A percentile compares a stretch with the other conserved stretches of the same genome.
Evolutionary conservation across 2,797 vertebrate species (phyloP).

Genomic region (Pelobates cultripes): DNA sequence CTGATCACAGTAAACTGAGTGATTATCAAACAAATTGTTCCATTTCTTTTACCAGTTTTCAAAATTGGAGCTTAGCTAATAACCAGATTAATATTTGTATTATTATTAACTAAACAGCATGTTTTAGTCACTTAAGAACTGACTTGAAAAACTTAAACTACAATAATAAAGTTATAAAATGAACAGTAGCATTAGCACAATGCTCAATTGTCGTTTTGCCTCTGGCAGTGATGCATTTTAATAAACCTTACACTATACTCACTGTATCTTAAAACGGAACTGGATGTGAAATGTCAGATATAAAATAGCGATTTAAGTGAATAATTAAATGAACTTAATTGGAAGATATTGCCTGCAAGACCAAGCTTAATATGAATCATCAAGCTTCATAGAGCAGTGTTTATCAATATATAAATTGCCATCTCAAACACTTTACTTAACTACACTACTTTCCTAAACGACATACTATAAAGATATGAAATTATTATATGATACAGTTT

Average conservation of each 20-base stretch:
- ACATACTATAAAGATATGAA: conserved; percentile 27
- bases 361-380: conserved; percentile 9
- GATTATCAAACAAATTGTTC: too few species aligned
- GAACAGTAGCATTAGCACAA: too few species aligned
- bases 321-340: conserved; percentile 11
- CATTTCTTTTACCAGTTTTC: too few species aligned
- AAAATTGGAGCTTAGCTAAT: too few species aligned
- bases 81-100: too few species aligned
- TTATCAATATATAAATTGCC: conserved; percentile 31
- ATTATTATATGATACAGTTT: conserved; percentile 42
- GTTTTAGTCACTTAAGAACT: too few species aligned
- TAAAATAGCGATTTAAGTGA: background rate
- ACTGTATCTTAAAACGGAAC: background rate
- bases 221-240: background rate
- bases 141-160: too few species aligned
- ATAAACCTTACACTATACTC: background rate
- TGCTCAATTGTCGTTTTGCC: background rate
- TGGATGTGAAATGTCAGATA: background rate
- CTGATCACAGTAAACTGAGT: too few species aligned
- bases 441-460: conserved; percentile 46
- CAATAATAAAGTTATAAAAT: too few species aligned
- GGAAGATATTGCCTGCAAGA: conserved; percentile 4
- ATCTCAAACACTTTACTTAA: conserved; percentile 53
- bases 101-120: too few species aligned
- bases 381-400: background rate